A percentile compares a stretch with the other conserved stretches of the same genome.
Conservation (phyloP, 2,888 invertebrate genomes). For the Xestia ashworthii region DNA sequence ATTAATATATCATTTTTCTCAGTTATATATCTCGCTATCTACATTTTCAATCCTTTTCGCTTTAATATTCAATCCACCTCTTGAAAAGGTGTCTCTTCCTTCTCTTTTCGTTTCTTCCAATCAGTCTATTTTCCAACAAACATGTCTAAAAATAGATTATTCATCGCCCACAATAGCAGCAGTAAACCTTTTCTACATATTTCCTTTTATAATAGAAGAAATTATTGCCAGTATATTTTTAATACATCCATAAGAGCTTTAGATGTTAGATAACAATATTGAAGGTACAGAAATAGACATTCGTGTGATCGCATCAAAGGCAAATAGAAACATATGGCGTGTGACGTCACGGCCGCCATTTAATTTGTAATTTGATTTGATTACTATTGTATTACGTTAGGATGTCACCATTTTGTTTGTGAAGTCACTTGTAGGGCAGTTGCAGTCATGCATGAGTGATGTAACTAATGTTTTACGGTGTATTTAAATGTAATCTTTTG, state of each 20-base stretch:
- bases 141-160: slow-evolving; percentile 19
- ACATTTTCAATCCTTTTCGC: background rate
- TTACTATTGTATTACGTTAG: slow-evolving; percentile 51
- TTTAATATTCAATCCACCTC: background rate
- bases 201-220: slow-evolving; percentile 16
- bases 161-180: background rate
- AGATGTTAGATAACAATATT: slow-evolving; percentile 26
- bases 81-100: background rate
- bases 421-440: slow-evolving; percentile 11
- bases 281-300: slow-evolving; percentile 35
- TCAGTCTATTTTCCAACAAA: slow-evolving; percentile 4
- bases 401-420: slow-evolving; percentile 39
- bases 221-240: slow-evolving; percentile 28
- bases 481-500: background rate
- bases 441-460: slow-evolving; percentile 29
- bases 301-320: slow-evolving; percentile 50
- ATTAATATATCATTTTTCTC: background rate
- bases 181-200: slow-evolving; percentile 13
- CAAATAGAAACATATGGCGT: slow-evolving; percentile 63
- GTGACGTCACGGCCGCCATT: slow-evolving; percentile 59
- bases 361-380: slow-evolving; percentile 66
- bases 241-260: slow-evolving; percentile 19
- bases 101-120: background rate
- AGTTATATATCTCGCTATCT: background rate
- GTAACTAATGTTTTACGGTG: background rate